These are phyloP conservation scores for Plumapathes pennacea DNA, from an alignment of 92 coral and sea anemone genomes.

Conservation along the genomic window DNA sequence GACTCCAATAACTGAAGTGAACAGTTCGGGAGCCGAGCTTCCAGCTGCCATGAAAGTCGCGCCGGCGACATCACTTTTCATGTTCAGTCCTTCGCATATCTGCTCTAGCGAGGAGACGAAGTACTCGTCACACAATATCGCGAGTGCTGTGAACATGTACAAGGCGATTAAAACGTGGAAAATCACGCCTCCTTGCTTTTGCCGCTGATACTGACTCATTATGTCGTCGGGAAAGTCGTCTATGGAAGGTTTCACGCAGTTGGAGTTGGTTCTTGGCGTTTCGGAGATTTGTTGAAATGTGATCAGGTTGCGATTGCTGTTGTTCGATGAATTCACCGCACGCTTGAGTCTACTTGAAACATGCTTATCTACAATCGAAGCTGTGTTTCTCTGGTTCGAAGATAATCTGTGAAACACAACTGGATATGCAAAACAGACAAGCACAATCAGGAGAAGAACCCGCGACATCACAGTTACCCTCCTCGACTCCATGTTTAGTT, in stretches of 20 bases:
- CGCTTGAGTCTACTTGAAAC: constrained; percentile 8
- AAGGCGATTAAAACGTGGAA: constrained; percentile 54
- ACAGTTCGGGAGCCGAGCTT: constrained; percentile 76
- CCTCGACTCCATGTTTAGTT: too few relatives aligned
- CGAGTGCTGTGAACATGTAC: constrained; percentile 70
- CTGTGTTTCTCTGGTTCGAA: constrained; percentile 6
- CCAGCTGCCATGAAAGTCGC: constrained; percentile 90
- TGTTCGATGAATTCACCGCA: too few relatives aligned
- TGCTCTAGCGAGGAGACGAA: constrained; percentile 75
- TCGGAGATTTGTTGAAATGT: background rate
- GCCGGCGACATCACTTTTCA: constrained; percentile 75
- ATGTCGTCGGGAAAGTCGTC: constrained; percentile 72
- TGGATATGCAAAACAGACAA: constrained; percentile 63
- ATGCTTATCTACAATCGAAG: background rate
- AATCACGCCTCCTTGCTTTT: constrained; percentile 45
- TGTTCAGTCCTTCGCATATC: constrained; percentile 42
- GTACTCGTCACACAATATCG: constrained; percentile 67
- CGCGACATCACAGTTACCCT: constrained; percentile 6
- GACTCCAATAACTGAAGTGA: constrained; percentile 77
- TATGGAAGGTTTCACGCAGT: constrained; percentile 82
- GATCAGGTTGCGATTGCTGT: too few relatives aligned
- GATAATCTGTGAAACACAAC: constrained; percentile 31
- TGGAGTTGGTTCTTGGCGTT: constrained; percentile 1
- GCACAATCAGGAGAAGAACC: constrained; percentile 19
- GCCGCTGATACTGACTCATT: constrained; percentile 65